Evolutionary conservation across 2,888 invertebrate genomes (phyloP), one percentile per base, ranked within the genome.

Genomic region (Hirtodrosophila alboralis): DNA sequence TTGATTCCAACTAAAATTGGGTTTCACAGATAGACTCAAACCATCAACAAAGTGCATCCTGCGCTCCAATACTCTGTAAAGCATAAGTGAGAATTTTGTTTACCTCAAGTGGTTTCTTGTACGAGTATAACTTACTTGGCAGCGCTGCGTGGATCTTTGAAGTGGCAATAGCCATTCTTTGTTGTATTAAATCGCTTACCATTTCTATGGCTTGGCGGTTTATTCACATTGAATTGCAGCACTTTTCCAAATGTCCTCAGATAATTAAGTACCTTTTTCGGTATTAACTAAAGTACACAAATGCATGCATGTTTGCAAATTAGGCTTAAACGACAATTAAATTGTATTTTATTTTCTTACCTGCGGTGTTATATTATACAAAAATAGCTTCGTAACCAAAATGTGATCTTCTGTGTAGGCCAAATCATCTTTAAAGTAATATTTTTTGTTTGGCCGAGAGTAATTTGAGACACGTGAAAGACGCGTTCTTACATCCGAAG

Each of bases 1-100:
- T 41, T 81, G 80, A 41, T 59, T 51, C 80, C 86, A 81, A 40
- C 86, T 86, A 14, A 77, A 59, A 21, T 65, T 66, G 28, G 86
- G 60, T 4, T 43, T 16, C 1, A 84, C 60, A 9, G 18, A n/a
- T 4, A 86, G 14, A 0, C 65, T 49, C 0, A 4, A 7, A 0
- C 38, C 45, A 4, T 44, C 18, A 0, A 67, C 8, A 41, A 56
- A 45, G 28, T 85, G 69, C 0, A 26, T 14, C 5, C 26, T 33
- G 4, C 33, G 36, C 2, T 26, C 41, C 41, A 79, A 7, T n/a
- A 5, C 45, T n/a, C 68, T 68, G 27, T 6, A 28, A 13, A 4
- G 18, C 13, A 12, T 21, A 18, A 2, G 23, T 33, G 1, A 9
- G 8, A 6, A 23, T 23, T 23, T 2, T 1, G 2, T 23, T 23